phyloP scores from a whole-genome alignment of 2,113 vertebrate genomes.

The Alethe diademata region DNA sequence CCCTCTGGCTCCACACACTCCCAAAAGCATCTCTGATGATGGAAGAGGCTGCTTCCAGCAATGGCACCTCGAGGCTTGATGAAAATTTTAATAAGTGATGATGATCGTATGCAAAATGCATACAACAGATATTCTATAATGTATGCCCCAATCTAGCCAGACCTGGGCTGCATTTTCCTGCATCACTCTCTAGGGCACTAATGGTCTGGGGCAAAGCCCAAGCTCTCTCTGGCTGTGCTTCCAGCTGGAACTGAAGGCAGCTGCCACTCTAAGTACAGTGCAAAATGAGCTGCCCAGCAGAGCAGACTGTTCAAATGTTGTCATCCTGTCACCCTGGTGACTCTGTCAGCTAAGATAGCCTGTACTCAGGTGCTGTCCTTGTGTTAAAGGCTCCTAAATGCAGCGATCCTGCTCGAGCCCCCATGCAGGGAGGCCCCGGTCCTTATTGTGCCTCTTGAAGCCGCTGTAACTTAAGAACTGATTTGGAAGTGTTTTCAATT shows the following conservation, averaged over 20 bases:
- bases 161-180: background rate
- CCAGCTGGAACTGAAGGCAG: background rate
- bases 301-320: background rate
- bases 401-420: background rate
- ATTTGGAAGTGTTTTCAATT: background rate
- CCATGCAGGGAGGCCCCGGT: rapidly evolving
- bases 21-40: background rate
- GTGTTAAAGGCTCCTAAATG: background rate
- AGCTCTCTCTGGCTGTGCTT: background rate
- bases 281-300: background rate
- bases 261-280: background rate
- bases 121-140: background rate
- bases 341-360: background rate
- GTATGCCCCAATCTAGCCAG: background rate
- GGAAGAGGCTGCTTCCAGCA: background rate
- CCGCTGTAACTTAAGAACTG: background rate
- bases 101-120: background rate
- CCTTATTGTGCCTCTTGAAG: background rate
- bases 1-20: background rate
- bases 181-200: background rate
- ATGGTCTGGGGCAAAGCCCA: background rate
- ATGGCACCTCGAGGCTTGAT: background rate
- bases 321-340: background rate
- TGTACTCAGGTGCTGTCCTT: background rate
- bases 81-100: background rate